These are phyloP conservation scores for Anas bahamensis DNA, from an alignment of 2,797 vertebrate genomes.

Conservation along the genomic window DNA sequence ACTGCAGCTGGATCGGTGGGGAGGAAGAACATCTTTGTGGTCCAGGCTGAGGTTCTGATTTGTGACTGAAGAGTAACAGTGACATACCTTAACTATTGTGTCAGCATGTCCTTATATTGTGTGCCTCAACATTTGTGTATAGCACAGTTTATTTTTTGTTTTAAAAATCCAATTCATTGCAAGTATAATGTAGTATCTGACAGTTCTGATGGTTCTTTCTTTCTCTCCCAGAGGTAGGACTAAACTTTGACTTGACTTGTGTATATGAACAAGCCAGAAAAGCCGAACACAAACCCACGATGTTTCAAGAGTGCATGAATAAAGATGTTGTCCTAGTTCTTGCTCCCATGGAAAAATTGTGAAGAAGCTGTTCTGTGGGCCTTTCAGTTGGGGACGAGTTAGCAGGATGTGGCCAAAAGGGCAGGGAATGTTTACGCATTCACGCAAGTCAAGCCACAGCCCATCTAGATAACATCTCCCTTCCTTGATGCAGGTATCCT, in stretches of 20 bases:
- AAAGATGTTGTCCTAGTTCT: constrained; percentile 76
- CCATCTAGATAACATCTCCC: constrained; percentile 69
- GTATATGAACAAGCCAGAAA: constrained; percentile 76
- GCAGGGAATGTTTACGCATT: constrained; percentile 67
- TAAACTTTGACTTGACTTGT: constrained; percentile 76
- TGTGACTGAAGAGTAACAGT: neutral
- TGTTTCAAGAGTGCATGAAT: constrained; percentile 75
- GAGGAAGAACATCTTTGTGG: neutral
- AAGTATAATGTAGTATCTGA: constrained; percentile 68
- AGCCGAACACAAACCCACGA: constrained; percentile 75
- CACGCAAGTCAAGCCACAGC: constrained; percentile 59
- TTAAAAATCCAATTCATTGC: constrained; percentile 68
- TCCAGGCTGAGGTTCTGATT: neutral
- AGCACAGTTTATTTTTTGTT: constrained; percentile 55
- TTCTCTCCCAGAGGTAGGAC: constrained; percentile 76
- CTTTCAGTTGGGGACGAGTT: constrained; percentile 73
- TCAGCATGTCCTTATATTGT: constrained; percentile 66
- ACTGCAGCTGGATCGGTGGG: neutral
- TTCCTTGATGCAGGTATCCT: constrained; percentile 44
- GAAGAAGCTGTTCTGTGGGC: constrained; percentile 74
- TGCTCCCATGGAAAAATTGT: constrained; percentile 74
- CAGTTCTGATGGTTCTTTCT: constrained; percentile 76
- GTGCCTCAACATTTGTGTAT: constrained; percentile 61
- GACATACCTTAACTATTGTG: constrained; percentile 27
- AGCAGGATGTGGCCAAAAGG: constrained; percentile 70